phyloP scores from a whole-genome alignment of 2,113 vertebrate genomes.

The Cathartes aura region DNA sequence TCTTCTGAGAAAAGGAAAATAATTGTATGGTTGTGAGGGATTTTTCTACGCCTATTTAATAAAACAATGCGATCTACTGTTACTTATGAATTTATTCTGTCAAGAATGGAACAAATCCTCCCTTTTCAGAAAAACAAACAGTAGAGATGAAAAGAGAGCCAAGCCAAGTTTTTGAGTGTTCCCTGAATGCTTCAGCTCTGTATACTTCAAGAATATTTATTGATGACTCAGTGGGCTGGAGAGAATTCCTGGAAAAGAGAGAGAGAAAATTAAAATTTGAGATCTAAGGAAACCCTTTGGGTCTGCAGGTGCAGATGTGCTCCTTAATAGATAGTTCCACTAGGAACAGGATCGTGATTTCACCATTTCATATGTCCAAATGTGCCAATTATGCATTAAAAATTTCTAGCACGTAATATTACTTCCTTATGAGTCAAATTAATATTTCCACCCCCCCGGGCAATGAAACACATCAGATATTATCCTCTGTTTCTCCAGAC shows the following conservation, averaged over 20 bases:
- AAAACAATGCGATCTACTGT: neutral
- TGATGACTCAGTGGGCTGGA: neutral
- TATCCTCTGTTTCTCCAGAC: neutral
- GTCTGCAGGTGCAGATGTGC: neutral
- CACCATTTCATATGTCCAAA: neutral
- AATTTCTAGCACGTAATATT: neutral
- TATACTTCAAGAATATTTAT: neutral
- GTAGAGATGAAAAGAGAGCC: neutral
- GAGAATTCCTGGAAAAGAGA: neutral
- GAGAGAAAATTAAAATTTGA: neutral
- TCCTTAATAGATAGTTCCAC: neutral
- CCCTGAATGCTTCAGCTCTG: neutral
- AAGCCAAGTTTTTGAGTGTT: neutral
- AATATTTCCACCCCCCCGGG: neutral
- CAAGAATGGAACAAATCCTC: neutral
- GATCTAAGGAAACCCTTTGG: neutral
- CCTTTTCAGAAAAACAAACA: neutral
- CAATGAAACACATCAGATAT: neutral
- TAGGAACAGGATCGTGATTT: neutral
- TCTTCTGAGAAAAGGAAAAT: neutral
- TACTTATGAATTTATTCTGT: neutral
- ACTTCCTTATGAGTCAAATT: constrained; percentile 1
- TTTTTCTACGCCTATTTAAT: neutral
- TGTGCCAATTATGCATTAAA: neutral
- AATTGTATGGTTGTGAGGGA: neutral